Base-by-base conservation (phyloP, 2,888 invertebrate genomes). In the Heterodera filipjevi region DNA sequence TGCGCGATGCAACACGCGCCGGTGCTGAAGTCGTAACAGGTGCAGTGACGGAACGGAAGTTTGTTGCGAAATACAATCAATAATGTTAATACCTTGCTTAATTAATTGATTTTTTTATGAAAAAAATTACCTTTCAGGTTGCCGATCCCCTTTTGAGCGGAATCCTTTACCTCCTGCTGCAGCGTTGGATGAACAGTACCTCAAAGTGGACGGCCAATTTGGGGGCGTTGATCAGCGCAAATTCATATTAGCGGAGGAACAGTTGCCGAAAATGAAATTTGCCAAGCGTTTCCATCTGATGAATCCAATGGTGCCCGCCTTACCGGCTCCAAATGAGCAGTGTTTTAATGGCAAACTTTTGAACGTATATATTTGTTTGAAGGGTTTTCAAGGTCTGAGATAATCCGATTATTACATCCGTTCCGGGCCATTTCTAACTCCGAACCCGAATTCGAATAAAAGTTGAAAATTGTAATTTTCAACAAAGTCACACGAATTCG, bases 21-120 rank as follows among this genome's bases (percentile, higher is more conserved):
- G 99, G 99, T 59, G 98, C 99, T 8, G 99, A 99, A 91, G 99
- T 99, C 27, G 97, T 99, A n/a, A n/a, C n/a, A n/a, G n/a, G n/a
- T n/a, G n/a, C n/a, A n/a, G n/a, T n/a, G n/a, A n/a, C n/a, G n/a
- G n/a, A n/a, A n/a, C n/a, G n/a, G n/a, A n/a, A n/a, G n/a, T n/a
- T n/a, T n/a, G n/a, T n/a, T n/a, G n/a, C n/a, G n/a, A n/a, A n/a
- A n/a, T n/a, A n/a, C n/a, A n/a, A n/a, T n/a, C n/a, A n/a, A n/a
- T n/a, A n/a, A n/a, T n/a, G n/a, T n/a, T n/a, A n/a, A n/a, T n/a
- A n/a, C n/a, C n/a, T n/a, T n/a, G n/a, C n/a, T n/a, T n/a, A n/a
- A n/a, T n/a, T n/a, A n/a, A n/a, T n/a, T n/a, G 16, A 39, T 39
- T 39, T 16, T 46, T 39, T 22, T n/a, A n/a, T n/a, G n/a, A n/a